These are phyloP conservation scores for Cheirogaleus medius DNA, from an alignment of 2,113 vertebrate genomes.

Conservation along the genomic window DNA sequence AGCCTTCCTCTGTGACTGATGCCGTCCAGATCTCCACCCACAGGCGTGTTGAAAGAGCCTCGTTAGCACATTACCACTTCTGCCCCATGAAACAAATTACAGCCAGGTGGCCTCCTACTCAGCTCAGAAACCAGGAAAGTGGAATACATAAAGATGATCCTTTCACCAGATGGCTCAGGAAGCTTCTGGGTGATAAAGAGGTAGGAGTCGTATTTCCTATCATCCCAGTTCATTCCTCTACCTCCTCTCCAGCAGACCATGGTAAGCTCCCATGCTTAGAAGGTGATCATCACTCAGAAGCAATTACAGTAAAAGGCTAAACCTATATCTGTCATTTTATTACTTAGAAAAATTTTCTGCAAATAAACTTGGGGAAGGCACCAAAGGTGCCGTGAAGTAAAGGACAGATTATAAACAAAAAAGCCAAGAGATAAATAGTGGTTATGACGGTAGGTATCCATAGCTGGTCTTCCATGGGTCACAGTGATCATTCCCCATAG, in stretches of 20 bases:
- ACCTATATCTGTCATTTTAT: not conserved
- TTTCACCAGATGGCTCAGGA: not conserved
- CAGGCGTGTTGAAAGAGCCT: not conserved
- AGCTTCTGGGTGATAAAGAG: not conserved
- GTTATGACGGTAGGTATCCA: not conserved
- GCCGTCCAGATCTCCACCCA: not conserved
- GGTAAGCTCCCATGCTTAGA: not conserved
- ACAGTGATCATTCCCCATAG: not conserved
- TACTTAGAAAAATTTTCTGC: not conserved
- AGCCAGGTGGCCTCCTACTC: not conserved
- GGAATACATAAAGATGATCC: not conserved
- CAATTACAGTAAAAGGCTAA: not conserved
- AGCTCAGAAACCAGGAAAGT: not conserved
- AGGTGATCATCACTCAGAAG: not conserved
- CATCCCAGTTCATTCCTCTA: not conserved
- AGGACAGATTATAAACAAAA: not conserved
- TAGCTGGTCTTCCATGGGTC: not conserved
- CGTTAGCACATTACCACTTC: not conserved
- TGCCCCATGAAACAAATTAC: not conserved
- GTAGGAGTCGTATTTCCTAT: not conserved
- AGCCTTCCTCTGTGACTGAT: not conserved
- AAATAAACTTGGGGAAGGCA: not conserved
- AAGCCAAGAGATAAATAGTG: not conserved
- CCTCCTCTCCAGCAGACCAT: not conserved
- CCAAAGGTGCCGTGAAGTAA: not conserved